Conservation (phyloP, 1,140 invertebrate genomes). For the Drosophila sturtevanti region DNA sequence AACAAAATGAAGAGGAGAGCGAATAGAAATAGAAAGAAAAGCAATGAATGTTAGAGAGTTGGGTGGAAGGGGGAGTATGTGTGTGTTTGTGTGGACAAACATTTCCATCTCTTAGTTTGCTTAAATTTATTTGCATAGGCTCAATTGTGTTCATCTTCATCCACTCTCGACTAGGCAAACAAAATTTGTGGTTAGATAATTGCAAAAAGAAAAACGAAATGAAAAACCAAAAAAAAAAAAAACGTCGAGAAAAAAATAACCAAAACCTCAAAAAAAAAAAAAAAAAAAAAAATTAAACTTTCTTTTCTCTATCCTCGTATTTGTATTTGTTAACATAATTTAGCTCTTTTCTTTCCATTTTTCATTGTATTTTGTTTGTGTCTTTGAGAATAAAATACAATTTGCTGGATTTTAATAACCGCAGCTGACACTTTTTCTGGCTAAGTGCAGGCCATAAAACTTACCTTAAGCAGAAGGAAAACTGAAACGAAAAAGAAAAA, state of each 20-base stretch:
- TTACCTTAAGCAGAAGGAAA: slow-evolving; percentile 19
- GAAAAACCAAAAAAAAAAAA: slow-evolving; percentile 17
- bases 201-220: slow-evolving; percentile 33
- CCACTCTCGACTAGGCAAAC: slow-evolving; percentile 50
- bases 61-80: background rate
- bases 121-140: slow-evolving; percentile 53
- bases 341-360: slow-evolving; percentile 20
- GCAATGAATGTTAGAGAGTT: too few species aligned
- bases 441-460: slow-evolving; percentile 60
- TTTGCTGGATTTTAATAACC: slow-evolving; percentile 63
- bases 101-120: slow-evolving; percentile 47
- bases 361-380: slow-evolving; percentile 3
- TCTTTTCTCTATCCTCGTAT: background rate
- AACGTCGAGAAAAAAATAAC: too few species aligned
- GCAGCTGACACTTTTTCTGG: slow-evolving; percentile 50
- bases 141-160: slow-evolving; percentile 15
- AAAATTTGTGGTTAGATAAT: slow-evolving; percentile 57
- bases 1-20: background rate
- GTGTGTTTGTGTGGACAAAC: slow-evolving; percentile 47
- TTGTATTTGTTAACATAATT: background rate
- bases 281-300: background rate
- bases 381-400: slow-evolving; percentile 56
- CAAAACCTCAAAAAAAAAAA: slow-evolving; percentile 11
- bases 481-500: slow-evolving; percentile 12
- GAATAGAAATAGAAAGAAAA: too few species aligned